A percentile compares a stretch with the other conserved stretches of the same genome.
Evolutionary conservation across 2,888 invertebrate species (phyloP).

Genomic region (Andrena bicolor): DNA sequence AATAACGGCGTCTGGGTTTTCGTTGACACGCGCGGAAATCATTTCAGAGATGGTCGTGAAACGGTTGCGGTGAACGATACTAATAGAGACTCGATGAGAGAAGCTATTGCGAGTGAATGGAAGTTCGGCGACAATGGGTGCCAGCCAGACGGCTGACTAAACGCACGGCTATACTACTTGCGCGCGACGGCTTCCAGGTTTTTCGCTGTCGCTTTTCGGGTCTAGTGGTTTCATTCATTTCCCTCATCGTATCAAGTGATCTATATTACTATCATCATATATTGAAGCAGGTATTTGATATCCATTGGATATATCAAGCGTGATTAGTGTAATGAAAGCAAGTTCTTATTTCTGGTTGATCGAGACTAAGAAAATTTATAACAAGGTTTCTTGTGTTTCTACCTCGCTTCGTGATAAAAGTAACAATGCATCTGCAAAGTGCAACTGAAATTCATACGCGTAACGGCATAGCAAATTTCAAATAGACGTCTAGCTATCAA

Average conservation of each 20-base stretch:
- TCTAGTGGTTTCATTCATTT: neutral
- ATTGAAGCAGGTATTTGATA: constrained; percentile 1
- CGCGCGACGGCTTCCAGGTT: neutral
- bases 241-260: neutral
- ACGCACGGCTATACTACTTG: constrained; percentile 43
- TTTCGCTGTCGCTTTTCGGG: constrained; percentile 5
- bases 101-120: constrained; percentile 28
- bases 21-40: constrained; percentile 8
- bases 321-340: constrained; percentile 9
- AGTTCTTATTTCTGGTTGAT: neutral
- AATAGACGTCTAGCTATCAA: no score
- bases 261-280: neutral
- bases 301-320: neutral
- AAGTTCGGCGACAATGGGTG: constrained; percentile 41
- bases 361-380: neutral
- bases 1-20: neutral
- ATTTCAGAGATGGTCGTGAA: constrained; percentile 12
- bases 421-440: no score
- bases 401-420: no score
- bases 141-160: constrained; percentile 56
- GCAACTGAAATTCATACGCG: no score
- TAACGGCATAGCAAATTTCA: no score
- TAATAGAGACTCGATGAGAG: constrained; percentile 32
- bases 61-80: constrained; percentile 6
- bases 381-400: constrained; percentile 2